These are phyloP conservation scores for Dendrolimus pini DNA, from an alignment of 2,888 invertebrate genomes.

Conservation along the genomic window DNA sequence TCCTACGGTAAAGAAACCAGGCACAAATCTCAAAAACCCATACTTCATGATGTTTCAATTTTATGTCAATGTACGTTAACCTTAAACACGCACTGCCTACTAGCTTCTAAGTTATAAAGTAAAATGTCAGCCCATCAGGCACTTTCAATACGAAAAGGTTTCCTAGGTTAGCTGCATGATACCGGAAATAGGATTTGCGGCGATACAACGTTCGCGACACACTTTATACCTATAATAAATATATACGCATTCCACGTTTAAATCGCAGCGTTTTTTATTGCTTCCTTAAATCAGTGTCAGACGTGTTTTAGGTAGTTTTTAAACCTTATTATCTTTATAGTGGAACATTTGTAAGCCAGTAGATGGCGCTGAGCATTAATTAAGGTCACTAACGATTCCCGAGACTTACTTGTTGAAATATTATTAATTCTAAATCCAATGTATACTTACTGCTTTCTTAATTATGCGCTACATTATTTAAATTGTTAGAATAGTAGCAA, in stretches of 20 bases:
- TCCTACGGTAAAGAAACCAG: neutral
- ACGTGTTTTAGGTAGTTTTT: too few relatives aligned
- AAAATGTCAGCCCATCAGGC: slow-evolving; percentile 6
- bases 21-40: neutral
- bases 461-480: too few relatives aligned
- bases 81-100: neutral
- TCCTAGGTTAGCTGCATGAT: slow-evolving; percentile 12
- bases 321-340: too few relatives aligned
- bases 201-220: slow-evolving; percentile 8
- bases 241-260: slow-evolving; percentile 2
- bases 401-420: too few relatives aligned
- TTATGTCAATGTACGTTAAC: neutral
- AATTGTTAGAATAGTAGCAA: too few relatives aligned
- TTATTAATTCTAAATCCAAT: too few relatives aligned
- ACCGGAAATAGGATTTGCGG: slow-evolving; percentile 24
- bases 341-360: too few relatives aligned
- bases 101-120: neutral
- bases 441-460: too few relatives aligned
- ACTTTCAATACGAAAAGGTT: slow-evolving; percentile 6
- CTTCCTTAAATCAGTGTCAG: too few relatives aligned
- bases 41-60: neutral
- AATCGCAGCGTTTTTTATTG: slow-evolving; percentile 1
- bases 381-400: too few relatives aligned
- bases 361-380: too few relatives aligned
- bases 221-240: slow-evolving; percentile 9